phyloP scores from a whole-genome alignment of 2,797 vertebrate genomes.

The Falco berigora region DNA sequence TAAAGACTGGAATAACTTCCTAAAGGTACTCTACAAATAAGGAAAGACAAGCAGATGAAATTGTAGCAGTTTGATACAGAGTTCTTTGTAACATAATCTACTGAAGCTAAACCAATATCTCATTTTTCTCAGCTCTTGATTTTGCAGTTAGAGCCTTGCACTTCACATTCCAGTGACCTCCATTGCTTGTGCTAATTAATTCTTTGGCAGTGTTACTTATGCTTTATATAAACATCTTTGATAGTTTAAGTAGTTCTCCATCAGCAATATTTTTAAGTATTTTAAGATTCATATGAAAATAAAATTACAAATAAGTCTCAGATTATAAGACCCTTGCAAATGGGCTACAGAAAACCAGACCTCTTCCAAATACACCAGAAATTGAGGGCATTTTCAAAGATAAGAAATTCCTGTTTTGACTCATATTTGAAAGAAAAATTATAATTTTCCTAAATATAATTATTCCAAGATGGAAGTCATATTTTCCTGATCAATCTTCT shows the following conservation, averaged over 20 bases:
- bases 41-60: slow-evolving; percentile 3
- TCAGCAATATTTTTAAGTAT: background rate
- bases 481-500: background rate
- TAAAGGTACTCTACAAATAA: background rate
- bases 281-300: background rate
- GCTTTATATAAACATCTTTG: slow-evolving; percentile 33
- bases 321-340: background rate
- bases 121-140: background rate
- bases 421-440: background rate
- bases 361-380: background rate
- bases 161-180: background rate
- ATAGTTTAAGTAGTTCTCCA: slow-evolving; percentile 1
- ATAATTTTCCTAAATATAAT: background rate
- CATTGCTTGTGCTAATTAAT: background rate
- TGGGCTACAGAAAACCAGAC: background rate
- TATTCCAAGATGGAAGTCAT: background rate
- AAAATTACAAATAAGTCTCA: background rate
- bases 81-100: background rate
- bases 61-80: background rate
- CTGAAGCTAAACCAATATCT: background rate
- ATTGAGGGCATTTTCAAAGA: background rate
- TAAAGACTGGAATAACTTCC: background rate
- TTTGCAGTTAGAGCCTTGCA: background rate
- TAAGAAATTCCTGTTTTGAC: background rate
- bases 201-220: slow-evolving; percentile 12